Evolutionary conservation across 1,140 invertebrate genomes (phyloP), one percentile per base, ranked within the genome.

Genomic region (Pseudachorutes palmiensis): DNA sequence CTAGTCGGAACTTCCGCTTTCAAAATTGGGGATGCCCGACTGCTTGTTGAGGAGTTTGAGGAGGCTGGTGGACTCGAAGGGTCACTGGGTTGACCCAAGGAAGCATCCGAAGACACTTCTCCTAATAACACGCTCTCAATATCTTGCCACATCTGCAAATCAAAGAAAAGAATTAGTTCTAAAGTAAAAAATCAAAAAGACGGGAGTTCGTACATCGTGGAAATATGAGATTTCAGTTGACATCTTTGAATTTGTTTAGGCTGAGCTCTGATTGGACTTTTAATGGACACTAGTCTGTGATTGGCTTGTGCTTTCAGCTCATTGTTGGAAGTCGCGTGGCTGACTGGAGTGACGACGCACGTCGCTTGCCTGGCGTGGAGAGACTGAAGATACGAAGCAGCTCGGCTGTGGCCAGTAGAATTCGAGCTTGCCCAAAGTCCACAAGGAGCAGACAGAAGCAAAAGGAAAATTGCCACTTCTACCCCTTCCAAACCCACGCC

Each of bases 81-180:
- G 58, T 73, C 69, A 69, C 68, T 70, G 30, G 65, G 33, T 45
- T 65, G 30, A 9, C 69, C 66, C 19, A 51, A 68, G 9, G 70
- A 69, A 22, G 67, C 74, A 51, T 69, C 72, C 14, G 71, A 67
- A 0, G 73, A 75, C 45, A 63, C 74, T 48, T 79, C 78, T 36
- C 76, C 78, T 26, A 78, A 65, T 28, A 79, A 72, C n/a, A 79
- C 77, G 65, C 77, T 79, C 72, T 79, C 78, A 51, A 79, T 79
- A 67, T 79, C 78, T 70, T 79, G 78, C 78, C 78, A 79, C 76
- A 79, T 79, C 78, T 79, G 67, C 29, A 73, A 74, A 28, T 57
- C 58, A 67, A 65, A 70, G 72, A 31, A 32, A 55, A 63, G n/a
- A n/a, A n/a, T n/a, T n/a, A n/a, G n/a, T 31, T n/a, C 22, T 9